Evolutionary conservation across 2,888 invertebrate genomes (phyloP).

Genomic region (Scaeva pyrastri): DNA sequence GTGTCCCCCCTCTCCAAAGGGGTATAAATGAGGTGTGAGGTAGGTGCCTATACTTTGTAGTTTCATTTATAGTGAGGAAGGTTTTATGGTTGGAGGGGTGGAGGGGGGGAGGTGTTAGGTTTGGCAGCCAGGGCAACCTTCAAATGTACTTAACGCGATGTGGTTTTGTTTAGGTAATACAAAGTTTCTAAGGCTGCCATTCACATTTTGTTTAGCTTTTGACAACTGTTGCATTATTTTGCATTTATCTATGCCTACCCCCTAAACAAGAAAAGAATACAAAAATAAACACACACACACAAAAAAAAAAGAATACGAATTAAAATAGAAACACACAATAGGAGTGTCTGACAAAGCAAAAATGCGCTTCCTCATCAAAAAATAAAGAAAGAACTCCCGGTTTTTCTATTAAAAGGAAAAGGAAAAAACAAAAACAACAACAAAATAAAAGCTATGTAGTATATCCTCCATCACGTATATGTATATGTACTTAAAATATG

Average conservation of each 20-base stretch:
- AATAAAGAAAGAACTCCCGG: constrained; percentile 1
- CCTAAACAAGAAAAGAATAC: background rate
- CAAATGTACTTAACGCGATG: constrained; percentile 29
- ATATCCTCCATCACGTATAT: constrained; percentile 44
- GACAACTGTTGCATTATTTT: constrained; percentile 67
- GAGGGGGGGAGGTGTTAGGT: background rate
- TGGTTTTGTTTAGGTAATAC: constrained; percentile 15
- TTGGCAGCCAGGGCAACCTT: constrained; percentile 45
- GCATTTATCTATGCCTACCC: background rate
- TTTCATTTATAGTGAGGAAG: no score
- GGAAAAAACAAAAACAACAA: no score
- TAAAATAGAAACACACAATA: constrained; percentile 3
- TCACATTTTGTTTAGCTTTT: constrained; percentile 19
- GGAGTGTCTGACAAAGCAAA: background rate
- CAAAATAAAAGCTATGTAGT: constrained; percentile 21
- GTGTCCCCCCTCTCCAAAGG: no score
- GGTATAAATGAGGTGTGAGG: no score
- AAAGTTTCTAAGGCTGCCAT: constrained; percentile 60
- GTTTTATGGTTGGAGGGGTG: no score
- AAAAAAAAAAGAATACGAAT: constrained; percentile 3
- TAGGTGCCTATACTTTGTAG: no score
- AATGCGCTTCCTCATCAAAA: no score
- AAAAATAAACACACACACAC: background rate
- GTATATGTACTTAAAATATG: constrained; percentile 40
- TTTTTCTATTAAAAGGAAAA: constrained; percentile 28